Evolutionary conservation across 2,113 vertebrate species (phyloP).

Genomic region (Cololabis saira): DNA sequence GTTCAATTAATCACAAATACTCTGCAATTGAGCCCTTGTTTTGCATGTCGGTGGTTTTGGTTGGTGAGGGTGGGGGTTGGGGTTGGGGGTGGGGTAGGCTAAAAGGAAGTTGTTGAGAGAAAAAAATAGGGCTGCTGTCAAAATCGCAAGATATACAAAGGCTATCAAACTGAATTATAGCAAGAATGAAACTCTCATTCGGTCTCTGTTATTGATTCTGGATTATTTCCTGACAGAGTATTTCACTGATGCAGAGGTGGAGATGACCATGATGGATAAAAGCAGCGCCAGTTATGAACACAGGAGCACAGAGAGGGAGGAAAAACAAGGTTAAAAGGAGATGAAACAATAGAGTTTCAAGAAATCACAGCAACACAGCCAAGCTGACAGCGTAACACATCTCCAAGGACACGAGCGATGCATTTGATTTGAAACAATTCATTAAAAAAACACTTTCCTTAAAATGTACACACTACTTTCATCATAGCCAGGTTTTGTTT

Average conservation of each 20-base stretch:
- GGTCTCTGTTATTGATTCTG: slow-evolving; percentile 66
- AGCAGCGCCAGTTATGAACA: slow-evolving; percentile 17
- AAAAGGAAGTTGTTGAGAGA: neutral
- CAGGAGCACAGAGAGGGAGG: neutral
- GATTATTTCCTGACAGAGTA: slow-evolving; percentile 63
- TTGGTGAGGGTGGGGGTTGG: neutral
- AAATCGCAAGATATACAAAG: slow-evolving; percentile 20
- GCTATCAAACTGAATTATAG: slow-evolving; percentile 70
- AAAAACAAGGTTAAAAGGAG: slow-evolving; percentile 1
- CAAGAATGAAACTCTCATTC: slow-evolving; percentile 55
- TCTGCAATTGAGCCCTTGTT: too few relatives aligned
- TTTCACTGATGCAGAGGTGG: slow-evolving; percentile 52
- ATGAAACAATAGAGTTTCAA: neutral
- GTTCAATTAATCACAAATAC: too few relatives aligned
- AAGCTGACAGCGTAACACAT: too few relatives aligned
- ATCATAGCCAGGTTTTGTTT: too few relatives aligned
- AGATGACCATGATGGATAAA: slow-evolving; percentile 43
- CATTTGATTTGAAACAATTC: neutral
- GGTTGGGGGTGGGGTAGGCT: too few relatives aligned
- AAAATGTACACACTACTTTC: too few relatives aligned
- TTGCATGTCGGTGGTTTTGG: slow-evolving; percentile 52
- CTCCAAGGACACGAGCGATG: neutral
- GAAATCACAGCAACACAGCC: neutral
- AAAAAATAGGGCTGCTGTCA: slow-evolving; percentile 15
- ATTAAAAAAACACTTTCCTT: too few relatives aligned